phyloP scores from a whole-genome alignment of 1,140 invertebrate genomes.

The Asbolus verrucosus region DNA sequence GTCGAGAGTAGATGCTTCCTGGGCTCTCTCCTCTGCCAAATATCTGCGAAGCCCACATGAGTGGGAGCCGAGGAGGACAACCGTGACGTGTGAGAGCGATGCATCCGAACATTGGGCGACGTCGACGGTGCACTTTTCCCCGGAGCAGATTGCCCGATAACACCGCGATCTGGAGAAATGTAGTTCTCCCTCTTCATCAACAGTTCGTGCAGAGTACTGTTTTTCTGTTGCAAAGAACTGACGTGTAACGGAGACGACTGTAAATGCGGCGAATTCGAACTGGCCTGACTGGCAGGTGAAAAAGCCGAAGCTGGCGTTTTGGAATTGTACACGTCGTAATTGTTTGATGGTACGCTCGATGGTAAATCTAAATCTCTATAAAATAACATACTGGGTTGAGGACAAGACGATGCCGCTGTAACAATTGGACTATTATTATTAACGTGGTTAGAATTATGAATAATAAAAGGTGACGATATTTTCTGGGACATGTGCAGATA shows the following conservation, averaged over 20 bases:
- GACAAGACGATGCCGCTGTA: slow-evolving; percentile 59
- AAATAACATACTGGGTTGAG: slow-evolving; percentile 58
- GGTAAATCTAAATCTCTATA: slow-evolving; percentile 60
- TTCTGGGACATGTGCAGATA: slow-evolving; percentile 18
- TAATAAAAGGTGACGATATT: slow-evolving; percentile 2
- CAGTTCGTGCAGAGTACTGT: slow-evolving; percentile 73
- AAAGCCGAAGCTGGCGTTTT: slow-evolving; percentile 67
- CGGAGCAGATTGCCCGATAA: not conserved
- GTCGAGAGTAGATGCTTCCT: slow-evolving; percentile 88
- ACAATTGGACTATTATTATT: slow-evolving; percentile 53
- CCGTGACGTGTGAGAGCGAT: slow-evolving; percentile 69
- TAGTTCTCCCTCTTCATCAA: slow-evolving; percentile 68
- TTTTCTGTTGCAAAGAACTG: slow-evolving; percentile 66
- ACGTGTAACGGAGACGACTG: slow-evolving; percentile 61
- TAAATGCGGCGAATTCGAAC: slow-evolving; percentile 71
- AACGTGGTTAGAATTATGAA: slow-evolving; percentile 31
- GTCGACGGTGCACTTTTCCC: slow-evolving; percentile 26
- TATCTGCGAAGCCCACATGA: slow-evolving; percentile 81
- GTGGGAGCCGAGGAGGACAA: slow-evolving; percentile 88
- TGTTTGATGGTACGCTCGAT: slow-evolving; percentile 62
- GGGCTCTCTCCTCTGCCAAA: slow-evolving; percentile 87
- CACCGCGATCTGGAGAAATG: slow-evolving; percentile 9
- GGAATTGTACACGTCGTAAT: slow-evolving; percentile 65
- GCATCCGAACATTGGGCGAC: slow-evolving; percentile 49
- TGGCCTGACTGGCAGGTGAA: slow-evolving; percentile 71